These are phyloP conservation scores for Progne subis DNA, from an alignment of 2,113 vertebrate species.

Conservation along the genomic window DNA sequence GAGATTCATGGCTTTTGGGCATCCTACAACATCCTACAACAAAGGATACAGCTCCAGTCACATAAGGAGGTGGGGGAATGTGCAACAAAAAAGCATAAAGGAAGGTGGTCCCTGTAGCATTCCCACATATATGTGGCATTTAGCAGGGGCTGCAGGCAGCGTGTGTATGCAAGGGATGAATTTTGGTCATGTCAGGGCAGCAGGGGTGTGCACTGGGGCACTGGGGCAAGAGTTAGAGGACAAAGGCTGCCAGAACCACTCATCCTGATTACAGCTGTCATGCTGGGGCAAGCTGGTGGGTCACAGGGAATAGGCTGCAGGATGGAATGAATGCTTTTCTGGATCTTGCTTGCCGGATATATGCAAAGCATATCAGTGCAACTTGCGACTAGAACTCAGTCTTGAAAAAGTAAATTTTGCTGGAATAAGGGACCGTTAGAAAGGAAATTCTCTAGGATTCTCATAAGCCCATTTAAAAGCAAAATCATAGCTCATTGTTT, in stretches of 20 bases:
- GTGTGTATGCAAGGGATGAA: not conserved
- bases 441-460: not conserved
- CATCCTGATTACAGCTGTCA: not conserved
- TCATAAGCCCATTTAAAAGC: not conserved
- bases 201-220: not conserved
- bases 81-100: not conserved
- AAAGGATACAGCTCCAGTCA: not conserved
- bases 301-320: not conserved
- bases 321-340: not conserved
- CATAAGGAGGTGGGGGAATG: not conserved
- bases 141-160: not conserved
- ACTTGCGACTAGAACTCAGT: not conserved
- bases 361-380: fast-evolving
- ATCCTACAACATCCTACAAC: not conserved
- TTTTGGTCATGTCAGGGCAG: not conserved
- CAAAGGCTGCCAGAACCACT: not conserved
- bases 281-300: not conserved
- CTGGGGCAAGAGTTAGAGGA: not conserved
- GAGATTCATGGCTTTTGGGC: not conserved
- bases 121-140: not conserved
- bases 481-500: not conserved
- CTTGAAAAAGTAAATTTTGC: not conserved
- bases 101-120: not conserved
- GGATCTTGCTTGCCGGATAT: not conserved
- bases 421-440: not conserved